These are phyloP conservation scores for Abrostola triplasia DNA, from an alignment of 2,888 invertebrate species.

Conservation along the genomic window DNA sequence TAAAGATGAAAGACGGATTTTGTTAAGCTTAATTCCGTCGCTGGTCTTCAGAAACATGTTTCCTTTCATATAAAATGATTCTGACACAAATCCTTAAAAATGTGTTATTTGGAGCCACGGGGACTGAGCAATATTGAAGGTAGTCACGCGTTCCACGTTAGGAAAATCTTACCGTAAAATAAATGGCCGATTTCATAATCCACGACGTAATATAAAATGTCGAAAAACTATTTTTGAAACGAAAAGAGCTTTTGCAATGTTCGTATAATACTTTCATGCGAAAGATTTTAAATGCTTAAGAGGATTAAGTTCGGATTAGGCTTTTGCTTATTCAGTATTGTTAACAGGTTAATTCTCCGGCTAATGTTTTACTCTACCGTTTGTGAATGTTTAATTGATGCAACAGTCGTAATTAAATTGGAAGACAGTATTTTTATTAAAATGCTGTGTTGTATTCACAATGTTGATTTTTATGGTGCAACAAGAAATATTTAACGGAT, in stretches of 20 bases:
- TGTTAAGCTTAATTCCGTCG: conserved; percentile 66
- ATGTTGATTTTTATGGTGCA: no score
- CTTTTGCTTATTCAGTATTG: background rate
- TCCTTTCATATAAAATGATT: conserved; percentile 70
- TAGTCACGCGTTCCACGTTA: conserved; percentile 57
- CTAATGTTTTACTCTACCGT: background rate
- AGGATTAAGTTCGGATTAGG: conserved; percentile 5
- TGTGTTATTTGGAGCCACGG: conserved; percentile 70
- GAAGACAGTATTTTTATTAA: no score
- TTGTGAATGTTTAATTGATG: background rate
- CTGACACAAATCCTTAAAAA: conserved; percentile 75
- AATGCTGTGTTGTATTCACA: no score
- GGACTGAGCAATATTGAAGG: conserved; percentile 62
- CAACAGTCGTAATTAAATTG: background rate
- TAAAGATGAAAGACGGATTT: conserved; percentile 64
- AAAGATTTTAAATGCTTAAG: conserved; percentile 4
- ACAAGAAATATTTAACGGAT: no score
- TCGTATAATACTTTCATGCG: conserved; percentile 11
- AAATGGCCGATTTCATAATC: conserved; percentile 60
- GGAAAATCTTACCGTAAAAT: conserved; percentile 55
- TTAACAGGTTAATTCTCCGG: background rate
- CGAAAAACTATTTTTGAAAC: conserved; percentile 43
- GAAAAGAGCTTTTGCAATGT: conserved; percentile 25
- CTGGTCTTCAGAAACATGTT: conserved; percentile 70
- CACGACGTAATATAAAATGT: conserved; percentile 42